These are phyloP conservation scores for Eutrigla gurnardus DNA, from an alignment of 2,797 vertebrate species.

Conservation along the genomic window DNA sequence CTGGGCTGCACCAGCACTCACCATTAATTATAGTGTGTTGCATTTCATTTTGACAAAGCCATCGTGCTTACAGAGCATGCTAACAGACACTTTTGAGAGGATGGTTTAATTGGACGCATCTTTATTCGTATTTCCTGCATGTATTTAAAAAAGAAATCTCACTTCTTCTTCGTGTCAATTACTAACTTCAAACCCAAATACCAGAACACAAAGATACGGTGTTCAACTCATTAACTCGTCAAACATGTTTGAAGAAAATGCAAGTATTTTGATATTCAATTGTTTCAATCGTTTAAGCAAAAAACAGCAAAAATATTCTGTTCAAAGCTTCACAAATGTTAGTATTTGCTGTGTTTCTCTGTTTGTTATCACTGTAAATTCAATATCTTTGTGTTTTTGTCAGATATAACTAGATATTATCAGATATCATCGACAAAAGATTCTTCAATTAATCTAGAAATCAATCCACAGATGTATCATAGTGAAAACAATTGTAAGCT, in stretches of 20 bases:
- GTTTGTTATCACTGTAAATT: not conserved
- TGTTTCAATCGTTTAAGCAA: not conserved
- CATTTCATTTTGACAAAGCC: not conserved
- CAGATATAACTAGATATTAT: not conserved
- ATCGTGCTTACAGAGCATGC: not conserved
- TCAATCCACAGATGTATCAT: fast-evolving
- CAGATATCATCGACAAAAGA: not conserved
- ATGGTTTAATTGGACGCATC: not conserved
- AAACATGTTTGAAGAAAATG: not conserved
- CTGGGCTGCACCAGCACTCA: slow-evolving; percentile 4
- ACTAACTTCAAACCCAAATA: not conserved
- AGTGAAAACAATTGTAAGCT: not conserved
- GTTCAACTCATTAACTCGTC: not conserved
- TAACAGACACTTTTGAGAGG: not conserved
- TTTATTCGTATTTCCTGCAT: not conserved
- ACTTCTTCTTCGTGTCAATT: not conserved
- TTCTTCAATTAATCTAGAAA: not conserved
- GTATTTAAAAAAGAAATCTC: not conserved
- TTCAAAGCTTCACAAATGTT: not conserved
- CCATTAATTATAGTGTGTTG: slow-evolving; percentile 1
- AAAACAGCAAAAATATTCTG: not conserved
- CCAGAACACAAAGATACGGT: slow-evolving; percentile 1
- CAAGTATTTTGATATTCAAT: not conserved
- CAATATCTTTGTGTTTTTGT: not conserved
- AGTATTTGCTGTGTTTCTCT: not conserved